Conservation (phyloP, 2,888 invertebrate species). For the Tiliacea aurago region DNA sequence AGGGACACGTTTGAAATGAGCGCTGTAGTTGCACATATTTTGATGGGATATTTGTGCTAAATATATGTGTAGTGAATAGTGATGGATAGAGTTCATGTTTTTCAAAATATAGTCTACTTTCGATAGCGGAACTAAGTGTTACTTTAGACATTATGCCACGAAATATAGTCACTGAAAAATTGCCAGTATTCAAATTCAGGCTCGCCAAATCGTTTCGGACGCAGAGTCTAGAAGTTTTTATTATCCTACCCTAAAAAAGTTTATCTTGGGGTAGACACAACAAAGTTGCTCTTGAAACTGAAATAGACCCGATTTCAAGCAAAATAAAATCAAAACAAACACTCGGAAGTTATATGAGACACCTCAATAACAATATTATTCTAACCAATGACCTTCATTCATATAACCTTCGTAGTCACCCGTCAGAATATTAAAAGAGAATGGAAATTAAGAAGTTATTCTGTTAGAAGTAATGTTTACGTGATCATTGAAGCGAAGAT, state of each 20-base stretch:
- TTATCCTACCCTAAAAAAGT: not conserved
- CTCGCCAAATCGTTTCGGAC: not conserved
- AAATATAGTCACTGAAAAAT: not conserved
- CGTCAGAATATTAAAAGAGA: constrained; percentile 8
- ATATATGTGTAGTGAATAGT: constrained; percentile 2
- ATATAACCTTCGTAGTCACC: not conserved
- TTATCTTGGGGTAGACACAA: not conserved
- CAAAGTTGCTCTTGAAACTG: constrained; percentile 1
- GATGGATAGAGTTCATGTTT: not conserved
- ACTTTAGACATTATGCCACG: not conserved
- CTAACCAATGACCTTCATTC: constrained; percentile 7
- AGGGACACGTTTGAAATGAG: constrained; percentile 29
- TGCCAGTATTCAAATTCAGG: not conserved
- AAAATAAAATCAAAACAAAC: not conserved
- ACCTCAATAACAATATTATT: constrained; percentile 27
- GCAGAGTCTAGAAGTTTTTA: not conserved
- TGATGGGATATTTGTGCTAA: constrained; percentile 2
- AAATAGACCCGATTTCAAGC: not conserved
- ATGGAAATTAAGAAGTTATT: constrained; percentile 16
- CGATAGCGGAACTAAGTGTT: too few relatives aligned
- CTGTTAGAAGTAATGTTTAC: not conserved
- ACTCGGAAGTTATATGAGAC: constrained; percentile 4
- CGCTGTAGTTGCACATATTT: constrained; percentile 32
- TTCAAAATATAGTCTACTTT: not conserved
- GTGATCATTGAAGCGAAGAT: not conserved